These are phyloP conservation scores for Ecliptopera silaceata DNA, from an alignment of 2,888 invertebrate genomes.

Conservation along the genomic window DNA sequence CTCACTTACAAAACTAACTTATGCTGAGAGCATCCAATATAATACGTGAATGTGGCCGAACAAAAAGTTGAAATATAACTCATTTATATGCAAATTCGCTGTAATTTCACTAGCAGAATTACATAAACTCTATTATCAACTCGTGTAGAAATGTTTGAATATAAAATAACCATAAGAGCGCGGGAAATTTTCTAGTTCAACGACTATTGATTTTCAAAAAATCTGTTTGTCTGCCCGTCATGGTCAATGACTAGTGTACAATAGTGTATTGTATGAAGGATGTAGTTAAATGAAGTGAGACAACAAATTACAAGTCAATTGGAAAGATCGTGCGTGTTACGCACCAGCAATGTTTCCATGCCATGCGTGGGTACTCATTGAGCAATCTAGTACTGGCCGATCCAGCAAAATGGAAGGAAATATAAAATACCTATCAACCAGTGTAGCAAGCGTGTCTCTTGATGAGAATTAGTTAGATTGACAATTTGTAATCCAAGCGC, in stretches of 20 bases:
- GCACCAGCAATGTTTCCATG: constrained; percentile 25
- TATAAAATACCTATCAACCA: not conserved
- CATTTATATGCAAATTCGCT: no score
- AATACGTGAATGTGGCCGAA: no score
- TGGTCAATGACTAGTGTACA: constrained; percentile 33
- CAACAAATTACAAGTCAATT: constrained; percentile 31
- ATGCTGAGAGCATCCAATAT: no score
- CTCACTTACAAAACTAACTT: no score
- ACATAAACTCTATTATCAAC: not conserved
- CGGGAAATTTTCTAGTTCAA: constrained; percentile 19
- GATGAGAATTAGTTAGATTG: no score
- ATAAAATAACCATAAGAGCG: constrained; percentile 16
- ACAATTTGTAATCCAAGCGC: no score
- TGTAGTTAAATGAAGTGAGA: constrained; percentile 32
- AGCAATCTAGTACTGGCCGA: constrained; percentile 4
- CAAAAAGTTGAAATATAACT: no score
- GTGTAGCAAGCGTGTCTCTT: not conserved
- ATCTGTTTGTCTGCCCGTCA: constrained; percentile 28
- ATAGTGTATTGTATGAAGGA: constrained; percentile 29
- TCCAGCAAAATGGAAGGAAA: not conserved
- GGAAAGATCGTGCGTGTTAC: constrained; percentile 32
- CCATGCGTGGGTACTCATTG: constrained; percentile 26
- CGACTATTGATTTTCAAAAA: constrained; percentile 8
- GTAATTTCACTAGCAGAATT: no score
- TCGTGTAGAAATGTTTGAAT: constrained; percentile 4